Evolutionary conservation across 1,140 invertebrate genomes (phyloP), one percentile per base, ranked within the genome.

Genomic region (Penaeus indicus): DNA sequence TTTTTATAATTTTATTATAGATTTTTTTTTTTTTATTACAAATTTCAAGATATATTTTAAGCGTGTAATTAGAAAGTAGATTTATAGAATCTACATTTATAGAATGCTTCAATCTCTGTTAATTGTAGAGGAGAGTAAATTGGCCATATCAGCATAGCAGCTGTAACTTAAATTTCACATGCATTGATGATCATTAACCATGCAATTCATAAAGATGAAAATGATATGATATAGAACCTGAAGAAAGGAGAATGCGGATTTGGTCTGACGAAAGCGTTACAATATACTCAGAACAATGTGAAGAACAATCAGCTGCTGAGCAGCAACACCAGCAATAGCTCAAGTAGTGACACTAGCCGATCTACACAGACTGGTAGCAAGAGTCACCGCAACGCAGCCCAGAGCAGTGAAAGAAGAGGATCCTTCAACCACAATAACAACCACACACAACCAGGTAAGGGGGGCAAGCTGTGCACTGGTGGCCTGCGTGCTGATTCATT

Each of bases 251-350:
- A 63, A 83, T 32, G 54, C 4, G 3, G 79, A 22, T 22, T 81
- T 54, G 16, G 18, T 25, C 54, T 61, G 38, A 64, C 21, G 21
- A 27, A 8, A 27, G 21, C 61, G 21, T 77, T 62, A 54, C 10
- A 27, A 25, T 78, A 22, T 60, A 27, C 32, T 19, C 87, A 88
- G 87, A 88, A 61, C 32, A 84, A 75, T 22, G 81, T 79, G 32
- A 88, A 84, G 72, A 88, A 78, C 72, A 84, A 88, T 63, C 42
- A 32, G 32, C 78, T 87, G 16, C 62, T 86, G 77, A 87, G 85
- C 63, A 87, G 85, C 85, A 87, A 87, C 78, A 87, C 86, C 89
- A 86, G 89, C 88, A 89, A 54, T 16, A 79, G 87, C 47, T 85
- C 87, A n/a, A 80, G 78, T 18, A 89, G 88, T 85, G 84, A 89